Evolutionary conservation across 2,113 vertebrate species (phyloP), one percentile per base, ranked within the genome.

Genomic region (Microtus ochrogaster): DNA sequence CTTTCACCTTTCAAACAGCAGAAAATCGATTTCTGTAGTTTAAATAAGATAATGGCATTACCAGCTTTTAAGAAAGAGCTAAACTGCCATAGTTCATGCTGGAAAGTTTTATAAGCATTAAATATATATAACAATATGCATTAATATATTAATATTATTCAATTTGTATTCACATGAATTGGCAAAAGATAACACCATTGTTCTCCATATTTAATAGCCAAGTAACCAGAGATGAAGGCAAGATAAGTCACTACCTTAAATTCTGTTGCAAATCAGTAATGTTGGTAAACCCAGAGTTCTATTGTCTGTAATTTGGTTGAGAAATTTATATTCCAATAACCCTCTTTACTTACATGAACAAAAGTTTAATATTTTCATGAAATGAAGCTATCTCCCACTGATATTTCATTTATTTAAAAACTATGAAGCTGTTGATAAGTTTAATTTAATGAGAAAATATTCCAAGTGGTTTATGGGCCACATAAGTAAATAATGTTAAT

Each of bases 361-460:
- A 85, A 85, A 85, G 10, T 66, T 47, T 36, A 49, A 30, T 68
- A 66, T 90, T 88, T 82, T 84, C 19, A 13, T 70, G 7, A 47
- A n/a, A 47, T 68, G 41, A 81, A 58, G 14, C 79, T 81, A 28
- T 47, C 9, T 13, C 30, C 7, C 21, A 19, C 28, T 21, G 22
- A 55, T 70, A 19, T 11, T 86, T 85, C 30, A 17, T 78, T 91
- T 94, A 41, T 30, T n/a, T 68, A 7, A 87, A 79, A 74, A 33
- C 76, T n/a, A 89, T 61, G 22, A 16, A 89, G 49, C 65, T 11
- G 5, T 93, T 16, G 77, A 14, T 94, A 83, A 30, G 5, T 21
- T 85, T 89, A 73, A 91, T 91, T 82, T 49, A 83, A 95, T 90
- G 10, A 17, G 5, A 82, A 88, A 81, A 30, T 78, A 61, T 82